Percentiles rank a stretch among this genome's conserved stretches.
Conservation (phyloP, 2,113 vertebrate species). For the Apodemus sylvaticus region DNA sequence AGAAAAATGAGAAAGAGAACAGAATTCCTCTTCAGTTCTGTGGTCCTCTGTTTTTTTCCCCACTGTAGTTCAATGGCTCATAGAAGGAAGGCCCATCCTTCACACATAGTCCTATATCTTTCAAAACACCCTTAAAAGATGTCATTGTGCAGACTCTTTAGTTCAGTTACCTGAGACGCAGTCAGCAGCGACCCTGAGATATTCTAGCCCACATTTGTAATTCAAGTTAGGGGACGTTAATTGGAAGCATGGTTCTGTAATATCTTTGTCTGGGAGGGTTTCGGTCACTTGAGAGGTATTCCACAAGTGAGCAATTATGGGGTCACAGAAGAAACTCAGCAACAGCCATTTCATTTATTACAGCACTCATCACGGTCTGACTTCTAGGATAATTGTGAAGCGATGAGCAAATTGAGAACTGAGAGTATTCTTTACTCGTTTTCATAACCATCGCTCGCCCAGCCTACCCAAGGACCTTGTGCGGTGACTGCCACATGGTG, state of each 20-base stretch:
- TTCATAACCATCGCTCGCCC: not conserved
- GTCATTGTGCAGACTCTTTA: conserved; percentile 58
- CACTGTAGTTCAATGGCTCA: conserved; percentile 41
- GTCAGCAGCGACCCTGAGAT: conserved; percentile 61
- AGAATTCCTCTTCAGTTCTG: conserved; percentile 59
- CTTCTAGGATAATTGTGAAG: conserved; percentile 58
- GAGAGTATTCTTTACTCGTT: conserved; percentile 37
- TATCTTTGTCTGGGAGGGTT: conserved; percentile 69
- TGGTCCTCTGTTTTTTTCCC: not conserved
- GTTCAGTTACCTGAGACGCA: conserved; percentile 69
- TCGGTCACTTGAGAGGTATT: conserved; percentile 71
- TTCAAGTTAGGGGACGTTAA: conserved; percentile 71
- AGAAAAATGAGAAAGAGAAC: conserved; percentile 4
- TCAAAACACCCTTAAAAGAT: conserved; percentile 59
- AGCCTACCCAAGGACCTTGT: not conserved
- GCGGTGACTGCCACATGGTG: not conserved
- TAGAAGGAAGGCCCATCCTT: conserved; percentile 31
- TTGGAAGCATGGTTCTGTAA: conserved; percentile 72
- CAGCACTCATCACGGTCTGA: conserved; percentile 61
- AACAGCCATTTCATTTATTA: conserved; percentile 64
- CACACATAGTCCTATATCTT: conserved; percentile 19
- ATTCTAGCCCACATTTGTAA: conserved; percentile 75
- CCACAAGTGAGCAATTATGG: conserved; percentile 74
- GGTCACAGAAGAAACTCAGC: conserved; percentile 65
- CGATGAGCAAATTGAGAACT: conserved; percentile 55